Evolutionary conservation across 2,113 vertebrate genomes (phyloP).

Genomic region (Phasianus colchicus): DNA sequence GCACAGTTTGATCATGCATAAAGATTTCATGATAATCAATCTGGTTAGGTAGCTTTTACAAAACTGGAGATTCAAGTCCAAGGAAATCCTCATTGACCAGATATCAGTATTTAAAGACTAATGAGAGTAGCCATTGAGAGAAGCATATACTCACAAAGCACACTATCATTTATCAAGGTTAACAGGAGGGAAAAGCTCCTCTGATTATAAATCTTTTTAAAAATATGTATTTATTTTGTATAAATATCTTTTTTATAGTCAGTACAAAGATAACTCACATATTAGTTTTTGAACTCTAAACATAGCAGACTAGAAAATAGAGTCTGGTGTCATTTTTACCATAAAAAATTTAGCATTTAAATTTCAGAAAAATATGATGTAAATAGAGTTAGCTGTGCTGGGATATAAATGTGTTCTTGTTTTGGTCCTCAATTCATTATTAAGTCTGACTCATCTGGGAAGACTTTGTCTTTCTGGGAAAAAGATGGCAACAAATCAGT

Average conservation of each 20-base stretch:
- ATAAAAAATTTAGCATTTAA: background rate
- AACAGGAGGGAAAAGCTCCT: background rate
- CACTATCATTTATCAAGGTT: background rate
- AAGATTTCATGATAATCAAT: background rate
- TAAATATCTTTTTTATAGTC: background rate
- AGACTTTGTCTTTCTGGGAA: background rate
- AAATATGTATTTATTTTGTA: background rate
- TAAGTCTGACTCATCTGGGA: conserved; percentile 1
- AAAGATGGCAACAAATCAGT: background rate
- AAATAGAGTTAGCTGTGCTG: background rate
- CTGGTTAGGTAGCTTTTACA: background rate
- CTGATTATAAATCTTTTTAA: background rate
- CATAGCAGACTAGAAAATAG: background rate
- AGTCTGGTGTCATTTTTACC: background rate
- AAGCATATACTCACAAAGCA: background rate
- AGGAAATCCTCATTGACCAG: conserved; percentile 1
- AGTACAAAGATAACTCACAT: background rate
- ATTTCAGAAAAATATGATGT: background rate
- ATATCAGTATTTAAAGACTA: background rate
- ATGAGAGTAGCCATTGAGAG: background rate
- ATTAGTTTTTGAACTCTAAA: background rate
- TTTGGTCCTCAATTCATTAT: conserved; percentile 40
- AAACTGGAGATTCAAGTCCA: background rate
- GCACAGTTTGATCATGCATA: background rate
- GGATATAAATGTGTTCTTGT: background rate